These are phyloP conservation scores for Semibalanus balanoides DNA, from an alignment of 1,140 invertebrate genomes.

Conservation along the genomic window DNA sequence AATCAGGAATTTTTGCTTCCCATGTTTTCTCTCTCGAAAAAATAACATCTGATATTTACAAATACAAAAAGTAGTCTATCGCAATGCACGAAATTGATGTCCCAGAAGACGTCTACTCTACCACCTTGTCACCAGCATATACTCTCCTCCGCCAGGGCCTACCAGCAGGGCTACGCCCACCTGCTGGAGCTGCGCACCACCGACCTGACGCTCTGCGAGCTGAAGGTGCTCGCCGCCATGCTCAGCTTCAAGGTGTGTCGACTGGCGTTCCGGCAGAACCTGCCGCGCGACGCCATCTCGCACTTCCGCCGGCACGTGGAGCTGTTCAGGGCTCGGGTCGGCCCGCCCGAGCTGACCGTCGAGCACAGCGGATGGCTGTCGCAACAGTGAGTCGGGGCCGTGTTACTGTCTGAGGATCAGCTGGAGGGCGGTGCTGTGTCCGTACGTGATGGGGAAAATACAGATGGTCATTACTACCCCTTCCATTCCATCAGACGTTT, in stretches of 20 bases:
- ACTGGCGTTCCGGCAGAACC: conserved; percentile 70
- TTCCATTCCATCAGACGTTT: no score
- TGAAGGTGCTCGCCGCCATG: conserved; percentile 86
- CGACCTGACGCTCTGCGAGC: conserved; percentile 81
- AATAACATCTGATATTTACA: no score
- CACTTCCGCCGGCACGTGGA: conserved; percentile 86
- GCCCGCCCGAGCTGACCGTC: conserved; percentile 69
- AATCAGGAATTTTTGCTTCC: no score
- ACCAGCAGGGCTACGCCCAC: conserved; percentile 80
- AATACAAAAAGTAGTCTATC: no score
- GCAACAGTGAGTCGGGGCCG: conserved; percentile 59
- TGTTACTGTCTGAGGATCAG: no score
- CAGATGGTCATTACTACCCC: no score
- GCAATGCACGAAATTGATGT: no score
- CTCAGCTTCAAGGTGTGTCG: conserved; percentile 91
- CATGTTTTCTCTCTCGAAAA: no score
- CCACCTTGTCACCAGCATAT: no score
- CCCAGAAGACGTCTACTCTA: no score
- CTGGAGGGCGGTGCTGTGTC: no score
- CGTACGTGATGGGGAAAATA: no score
- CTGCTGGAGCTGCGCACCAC: conserved; percentile 70
- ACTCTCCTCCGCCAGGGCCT: conserved; percentile 69
- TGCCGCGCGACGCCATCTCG: conserved; percentile 80
- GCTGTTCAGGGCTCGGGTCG: conserved; percentile 58
- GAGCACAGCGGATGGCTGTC: conserved; percentile 94